phyloP scores from a whole-genome alignment of 1,140 invertebrate genomes.

The Drosophila ficusphila region DNA sequence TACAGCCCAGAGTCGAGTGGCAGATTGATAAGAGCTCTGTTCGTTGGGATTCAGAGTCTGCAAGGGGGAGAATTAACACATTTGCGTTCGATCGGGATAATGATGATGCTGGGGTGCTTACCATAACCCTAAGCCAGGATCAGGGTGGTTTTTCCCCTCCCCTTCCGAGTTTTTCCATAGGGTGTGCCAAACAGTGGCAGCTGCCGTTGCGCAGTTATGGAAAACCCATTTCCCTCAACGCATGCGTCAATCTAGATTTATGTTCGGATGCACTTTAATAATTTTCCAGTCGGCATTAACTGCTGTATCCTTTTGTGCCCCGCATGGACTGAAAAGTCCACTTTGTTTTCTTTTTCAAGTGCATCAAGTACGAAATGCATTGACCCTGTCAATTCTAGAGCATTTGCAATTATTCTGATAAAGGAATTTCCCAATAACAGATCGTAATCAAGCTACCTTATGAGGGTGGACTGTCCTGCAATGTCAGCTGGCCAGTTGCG shows the following conservation, averaged over 20 bases:
- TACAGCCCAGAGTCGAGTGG: conserved; percentile 67
- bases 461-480: conserved; percentile 48
- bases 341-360: conserved; percentile 50
- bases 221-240: conserved; percentile 40
- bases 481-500: conserved; percentile 24
- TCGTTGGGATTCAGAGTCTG: not conserved
- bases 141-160: conserved; percentile 36
- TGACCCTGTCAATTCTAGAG: conserved; percentile 52
- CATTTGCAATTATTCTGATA: conserved; percentile 64
- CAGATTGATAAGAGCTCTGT: conserved; percentile 64
- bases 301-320: conserved; percentile 26
- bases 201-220: conserved; percentile 66
- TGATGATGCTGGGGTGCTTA: conserved; percentile 58
- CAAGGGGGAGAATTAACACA: conserved; percentile 64
- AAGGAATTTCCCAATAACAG: conserved; percentile 26
- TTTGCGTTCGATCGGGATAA: conserved; percentile 69
- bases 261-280: conserved; percentile 57
- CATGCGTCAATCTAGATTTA: conserved; percentile 71
- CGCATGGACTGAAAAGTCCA: conserved; percentile 34
- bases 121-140: conserved; percentile 2
- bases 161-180: conserved; percentile 22
- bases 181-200: conserved; percentile 66
- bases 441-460: conserved; percentile 27
- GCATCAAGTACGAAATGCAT: conserved; percentile 53
- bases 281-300: conserved; percentile 67